These are phyloP conservation scores for Aphidius ervi DNA, from an alignment of 1,140 invertebrate species.

Conservation along the genomic window DNA sequence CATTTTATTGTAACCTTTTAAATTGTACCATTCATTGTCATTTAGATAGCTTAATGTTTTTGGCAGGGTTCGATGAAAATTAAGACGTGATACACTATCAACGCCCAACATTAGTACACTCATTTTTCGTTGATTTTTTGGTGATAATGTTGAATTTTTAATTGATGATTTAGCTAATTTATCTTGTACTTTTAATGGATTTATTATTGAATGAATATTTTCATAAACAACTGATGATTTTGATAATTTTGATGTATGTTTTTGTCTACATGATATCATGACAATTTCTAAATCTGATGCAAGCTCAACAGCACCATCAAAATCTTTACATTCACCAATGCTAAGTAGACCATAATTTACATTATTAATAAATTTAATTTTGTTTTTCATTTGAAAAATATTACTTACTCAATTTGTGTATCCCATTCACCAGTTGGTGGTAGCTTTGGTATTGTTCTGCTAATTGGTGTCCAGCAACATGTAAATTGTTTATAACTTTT, in stretches of 20 bases:
- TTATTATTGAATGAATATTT: slow-evolving; percentile 53
- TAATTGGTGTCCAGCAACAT: slow-evolving; percentile 58
- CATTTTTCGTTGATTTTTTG: slow-evolving; percentile 38
- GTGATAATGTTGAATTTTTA: slow-evolving; percentile 11
- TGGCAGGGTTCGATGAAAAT: slow-evolving; percentile 73
- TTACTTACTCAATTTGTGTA: slow-evolving; percentile 52
- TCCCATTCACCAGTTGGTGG: slow-evolving; percentile 40
- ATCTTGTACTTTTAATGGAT: slow-evolving; percentile 41
- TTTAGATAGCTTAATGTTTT: slow-evolving; percentile 64
- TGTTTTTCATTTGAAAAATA: slow-evolving; percentile 13
- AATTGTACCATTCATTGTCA: slow-evolving; percentile 55
- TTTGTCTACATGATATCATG: slow-evolving; percentile 46
- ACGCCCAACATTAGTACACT: slow-evolving; percentile 75
- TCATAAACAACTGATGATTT: slow-evolving; percentile 43
- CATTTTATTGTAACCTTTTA: slow-evolving; percentile 65
- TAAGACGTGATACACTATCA: slow-evolving; percentile 76
- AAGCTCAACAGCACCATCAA: slow-evolving; percentile 41
- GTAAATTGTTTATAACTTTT: slow-evolving; percentile 35
- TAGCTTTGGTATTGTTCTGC: slow-evolving; percentile 33
- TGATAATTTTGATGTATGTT: slow-evolving; percentile 32
- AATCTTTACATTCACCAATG: slow-evolving; percentile 45
- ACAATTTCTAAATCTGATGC: slow-evolving; percentile 45
- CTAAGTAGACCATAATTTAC: slow-evolving; percentile 30
- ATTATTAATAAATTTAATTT: neutral
- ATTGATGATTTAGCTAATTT: slow-evolving; percentile 25